A percentile compares a stretch with the other conserved stretches of the same genome.
phyloP scores from a whole-genome alignment of 1,140 invertebrate genomes.

The Leptinotarsa defecta region DNA sequence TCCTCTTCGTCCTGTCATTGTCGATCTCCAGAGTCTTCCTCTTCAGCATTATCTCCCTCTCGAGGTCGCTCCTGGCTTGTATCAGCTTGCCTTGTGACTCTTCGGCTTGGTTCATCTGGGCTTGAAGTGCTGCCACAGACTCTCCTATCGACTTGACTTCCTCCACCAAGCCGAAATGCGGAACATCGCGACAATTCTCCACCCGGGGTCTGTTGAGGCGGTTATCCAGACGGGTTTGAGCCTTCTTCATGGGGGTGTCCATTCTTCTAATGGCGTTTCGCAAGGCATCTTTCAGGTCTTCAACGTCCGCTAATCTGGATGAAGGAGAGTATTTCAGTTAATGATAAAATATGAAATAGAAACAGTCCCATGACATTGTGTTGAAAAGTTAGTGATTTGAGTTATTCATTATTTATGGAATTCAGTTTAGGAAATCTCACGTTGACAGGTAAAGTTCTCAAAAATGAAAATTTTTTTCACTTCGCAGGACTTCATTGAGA shows the following conservation, averaged over 20 bases:
- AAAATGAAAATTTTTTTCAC: too few relatives aligned
- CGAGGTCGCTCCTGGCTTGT: constrained; percentile 64
- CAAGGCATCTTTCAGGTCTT: constrained; percentile 67
- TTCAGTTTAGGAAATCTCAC: too few relatives aligned
- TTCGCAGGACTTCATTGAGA: too few relatives aligned
- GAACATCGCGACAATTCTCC: constrained; percentile 72
- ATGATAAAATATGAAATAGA: not conserved
- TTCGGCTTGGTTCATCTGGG: constrained; percentile 66
- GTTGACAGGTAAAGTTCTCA: too few relatives aligned
- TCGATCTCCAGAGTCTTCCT: constrained; percentile 73
- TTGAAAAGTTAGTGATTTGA: too few relatives aligned
- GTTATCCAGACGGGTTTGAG: constrained; percentile 76
- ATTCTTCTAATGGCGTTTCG: constrained; percentile 66
- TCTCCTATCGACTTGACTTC: constrained; percentile 73
- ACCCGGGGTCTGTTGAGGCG: constrained; percentile 67
- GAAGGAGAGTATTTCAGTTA: not conserved
- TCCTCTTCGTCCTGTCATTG: constrained; percentile 65
- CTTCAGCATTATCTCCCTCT: constrained; percentile 74
- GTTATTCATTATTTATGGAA: too few relatives aligned
- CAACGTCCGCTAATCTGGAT: constrained; percentile 67
- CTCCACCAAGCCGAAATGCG: constrained; percentile 73
- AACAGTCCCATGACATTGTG: not conserved
- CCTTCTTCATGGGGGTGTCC: constrained; percentile 75
- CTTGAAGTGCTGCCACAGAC: constrained; percentile 64
- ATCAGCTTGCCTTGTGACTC: constrained; percentile 64